Percentiles rank a stretch among this genome's conserved stretches.
These are phyloP conservation scores for Tillus elongatus DNA, from an alignment of 2,888 invertebrate genomes.

Conservation along the genomic window DNA sequence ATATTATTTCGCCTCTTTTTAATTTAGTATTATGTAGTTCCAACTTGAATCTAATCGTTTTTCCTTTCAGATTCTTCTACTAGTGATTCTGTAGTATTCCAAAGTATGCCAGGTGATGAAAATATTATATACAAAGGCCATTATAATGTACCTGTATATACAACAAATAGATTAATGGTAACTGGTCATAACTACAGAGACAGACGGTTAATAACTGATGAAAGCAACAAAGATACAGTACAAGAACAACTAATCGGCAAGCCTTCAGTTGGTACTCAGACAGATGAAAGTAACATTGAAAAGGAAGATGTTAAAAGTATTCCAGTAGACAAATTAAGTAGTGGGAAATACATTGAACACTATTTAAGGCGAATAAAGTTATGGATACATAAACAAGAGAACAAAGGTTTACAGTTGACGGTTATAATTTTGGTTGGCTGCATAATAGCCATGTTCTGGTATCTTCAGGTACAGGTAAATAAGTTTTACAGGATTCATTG, in stretches of 20 bases:
- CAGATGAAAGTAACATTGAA: constrained; percentile 32
- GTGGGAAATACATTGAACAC: background rate
- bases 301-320: constrained; percentile 15
- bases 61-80: constrained; percentile 8
- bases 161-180: constrained; percentile 36
- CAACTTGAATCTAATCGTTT: no score
- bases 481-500: no score
- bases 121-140: constrained; percentile 51
- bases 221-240: constrained; percentile 33
- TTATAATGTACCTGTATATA: constrained; percentile 59
- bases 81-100: constrained; percentile 29
- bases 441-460: constrained; percentile 67
- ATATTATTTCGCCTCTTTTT: no score
- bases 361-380: background rate
- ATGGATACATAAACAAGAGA: constrained; percentile 70
- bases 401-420: constrained; percentile 61
- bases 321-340: constrained; percentile 9
- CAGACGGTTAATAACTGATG: constrained; percentile 33
- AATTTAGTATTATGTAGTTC: no score
- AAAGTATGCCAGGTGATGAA: constrained; percentile 32
- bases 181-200: constrained; percentile 29
- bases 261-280: constrained; percentile 49
- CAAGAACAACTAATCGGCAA: constrained; percentile 22
- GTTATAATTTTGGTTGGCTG: constrained; percentile 58
- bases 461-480: constrained; percentile 61